Evolutionary conservation across 2,113 vertebrate genomes (phyloP).

Genomic region (Chaetura pelagica): DNA sequence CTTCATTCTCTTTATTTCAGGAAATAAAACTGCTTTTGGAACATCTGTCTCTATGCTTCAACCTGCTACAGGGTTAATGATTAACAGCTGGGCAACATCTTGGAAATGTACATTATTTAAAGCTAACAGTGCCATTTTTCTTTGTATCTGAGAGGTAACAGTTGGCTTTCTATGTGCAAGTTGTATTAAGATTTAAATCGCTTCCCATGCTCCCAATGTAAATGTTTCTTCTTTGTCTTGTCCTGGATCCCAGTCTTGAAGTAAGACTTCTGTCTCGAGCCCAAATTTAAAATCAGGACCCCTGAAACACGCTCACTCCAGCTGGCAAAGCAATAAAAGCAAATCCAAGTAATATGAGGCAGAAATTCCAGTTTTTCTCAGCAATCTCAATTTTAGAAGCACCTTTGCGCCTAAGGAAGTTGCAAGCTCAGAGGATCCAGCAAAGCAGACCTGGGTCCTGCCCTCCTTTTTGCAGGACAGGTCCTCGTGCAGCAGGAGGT

Average conservation of each 20-base stretch:
- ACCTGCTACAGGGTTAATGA: slow-evolving; percentile 66
- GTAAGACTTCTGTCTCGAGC: background rate
- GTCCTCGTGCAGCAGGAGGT: background rate
- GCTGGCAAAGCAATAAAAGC: background rate
- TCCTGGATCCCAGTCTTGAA: background rate
- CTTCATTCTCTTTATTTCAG: slow-evolving; percentile 50
- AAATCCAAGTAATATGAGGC: background rate
- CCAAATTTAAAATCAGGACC: background rate
- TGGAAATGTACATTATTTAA: slow-evolving; percentile 21
- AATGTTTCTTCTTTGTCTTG: background rate
- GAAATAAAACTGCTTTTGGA: slow-evolving; percentile 46
- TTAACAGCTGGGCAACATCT: slow-evolving; percentile 56
- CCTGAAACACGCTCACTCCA: background rate
- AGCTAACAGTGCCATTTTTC: slow-evolving; percentile 1
- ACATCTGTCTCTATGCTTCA: slow-evolving; percentile 67
- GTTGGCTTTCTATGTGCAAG: background rate
- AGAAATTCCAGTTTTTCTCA: background rate
- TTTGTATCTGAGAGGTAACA: background rate
- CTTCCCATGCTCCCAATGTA: background rate
- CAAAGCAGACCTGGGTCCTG: background rate
- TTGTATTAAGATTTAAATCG: background rate
- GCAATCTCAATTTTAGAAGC: background rate
- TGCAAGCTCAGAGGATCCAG: background rate
- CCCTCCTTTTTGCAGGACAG: background rate
- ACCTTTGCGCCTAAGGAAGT: background rate